These are phyloP conservation scores for Portevinia maculata DNA, from an alignment of 2,888 invertebrate genomes.

Conservation along the genomic window DNA sequence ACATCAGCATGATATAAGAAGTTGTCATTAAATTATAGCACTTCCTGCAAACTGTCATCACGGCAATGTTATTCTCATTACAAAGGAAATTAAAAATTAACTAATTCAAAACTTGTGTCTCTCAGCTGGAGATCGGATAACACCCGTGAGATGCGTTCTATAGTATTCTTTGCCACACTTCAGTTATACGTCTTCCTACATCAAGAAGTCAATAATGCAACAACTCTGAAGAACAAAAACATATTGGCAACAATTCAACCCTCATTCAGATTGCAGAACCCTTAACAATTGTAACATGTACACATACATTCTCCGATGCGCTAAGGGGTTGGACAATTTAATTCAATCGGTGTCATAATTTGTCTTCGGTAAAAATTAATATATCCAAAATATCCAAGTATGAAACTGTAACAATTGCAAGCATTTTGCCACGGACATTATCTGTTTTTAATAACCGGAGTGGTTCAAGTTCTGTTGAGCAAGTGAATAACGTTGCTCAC, in stretches of 20 bases:
- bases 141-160: slow-evolving; percentile 12
- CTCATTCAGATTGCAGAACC: neutral
- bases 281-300: slow-evolving; percentile 30
- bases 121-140: slow-evolving; percentile 1
- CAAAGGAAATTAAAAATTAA: slow-evolving; percentile 54
- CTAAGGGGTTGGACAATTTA: slow-evolving; percentile 17
- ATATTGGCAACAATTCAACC: slow-evolving; percentile 31
- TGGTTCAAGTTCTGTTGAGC: slow-evolving; percentile 5
- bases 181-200: neutral
- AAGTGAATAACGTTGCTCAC: slow-evolving; percentile 36
- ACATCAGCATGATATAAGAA: too few species aligned
- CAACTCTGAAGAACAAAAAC: slow-evolving; percentile 6
- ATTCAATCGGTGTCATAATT: slow-evolving; percentile 67
- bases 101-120: neutral
- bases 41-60: neutral
- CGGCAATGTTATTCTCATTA: neutral
- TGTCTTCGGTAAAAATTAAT: slow-evolving; percentile 63
- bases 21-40: too few species aligned
- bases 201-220: slow-evolving; percentile 1
- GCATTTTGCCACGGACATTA: slow-evolving; percentile 61
- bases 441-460: slow-evolving; percentile 61
- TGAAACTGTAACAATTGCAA: slow-evolving; percentile 48
- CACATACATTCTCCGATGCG: slow-evolving; percentile 16
- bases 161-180: neutral
- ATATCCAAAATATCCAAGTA: slow-evolving; percentile 51